Percentiles rank a stretch among this genome's conserved stretches.
These are phyloP conservation scores for Cyprinodon variegatus DNA, from an alignment of 2,113 vertebrate species.

Conservation along the genomic window DNA sequence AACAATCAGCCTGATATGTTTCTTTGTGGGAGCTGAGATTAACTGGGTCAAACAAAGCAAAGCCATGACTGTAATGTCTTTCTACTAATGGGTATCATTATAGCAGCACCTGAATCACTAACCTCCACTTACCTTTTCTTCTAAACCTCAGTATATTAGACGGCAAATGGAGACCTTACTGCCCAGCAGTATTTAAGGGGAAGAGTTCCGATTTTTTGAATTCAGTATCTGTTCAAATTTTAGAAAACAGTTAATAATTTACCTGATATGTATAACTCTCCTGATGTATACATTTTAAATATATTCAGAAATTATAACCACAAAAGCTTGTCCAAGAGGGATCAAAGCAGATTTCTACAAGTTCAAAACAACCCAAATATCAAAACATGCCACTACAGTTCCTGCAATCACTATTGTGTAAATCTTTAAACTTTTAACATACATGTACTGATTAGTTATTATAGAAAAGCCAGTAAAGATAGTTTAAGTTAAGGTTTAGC, in stretches of 20 bases:
- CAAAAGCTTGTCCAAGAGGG: slow-evolving; percentile 4
- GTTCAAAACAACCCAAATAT: neutral
- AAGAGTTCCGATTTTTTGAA: neutral
- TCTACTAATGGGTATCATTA: slow-evolving; percentile 34
- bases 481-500: neutral
- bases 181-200: slow-evolving; percentile 28
- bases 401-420: neutral
- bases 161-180: slow-evolving; percentile 28
- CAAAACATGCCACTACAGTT: neutral
- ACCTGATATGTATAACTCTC: neutral
- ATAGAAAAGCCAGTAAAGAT: neutral
- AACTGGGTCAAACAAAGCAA: slow-evolving; percentile 57
- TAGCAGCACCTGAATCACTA: slow-evolving; percentile 30
- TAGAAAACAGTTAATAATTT: neutral
- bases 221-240: neutral
- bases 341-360: slow-evolving; percentile 6
- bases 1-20: slow-evolving; percentile 38
- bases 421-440: neutral
- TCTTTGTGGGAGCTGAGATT: slow-evolving; percentile 42
- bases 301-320: neutral
- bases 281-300: neutral
- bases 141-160: slow-evolving; percentile 12
- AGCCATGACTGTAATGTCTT: slow-evolving; percentile 48
- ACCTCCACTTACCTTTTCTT: slow-evolving; percentile 3
- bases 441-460: neutral